phyloP scores from a whole-genome alignment of 35 echinoderm and acorn worm genomes.

The Holothuria glaberrima region DNA sequence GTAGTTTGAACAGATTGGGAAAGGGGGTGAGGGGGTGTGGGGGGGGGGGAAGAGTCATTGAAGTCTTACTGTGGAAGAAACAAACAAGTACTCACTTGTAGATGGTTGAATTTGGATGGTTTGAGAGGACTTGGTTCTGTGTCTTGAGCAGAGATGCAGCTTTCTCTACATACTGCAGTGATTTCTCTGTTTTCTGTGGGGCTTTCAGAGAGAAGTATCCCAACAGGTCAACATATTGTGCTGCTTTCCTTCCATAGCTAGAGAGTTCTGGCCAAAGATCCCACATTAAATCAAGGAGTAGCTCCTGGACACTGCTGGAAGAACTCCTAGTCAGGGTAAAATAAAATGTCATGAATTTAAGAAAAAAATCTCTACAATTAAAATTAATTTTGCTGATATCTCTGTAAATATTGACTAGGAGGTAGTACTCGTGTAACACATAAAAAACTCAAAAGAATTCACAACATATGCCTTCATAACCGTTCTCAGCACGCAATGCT shows the following conservation, averaged over 20 bases:
- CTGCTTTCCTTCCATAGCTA: slow-evolving; percentile 88
- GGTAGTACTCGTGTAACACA: too few relatives aligned
- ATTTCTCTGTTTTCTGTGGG: slow-evolving; percentile 83
- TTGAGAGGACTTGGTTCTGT: slow-evolving; percentile 89
- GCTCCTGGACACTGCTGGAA: slow-evolving; percentile 71
- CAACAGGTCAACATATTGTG: slow-evolving; percentile 96
- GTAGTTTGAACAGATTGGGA: too few relatives aligned
- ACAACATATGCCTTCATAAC: too few relatives aligned
- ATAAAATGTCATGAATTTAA: not conserved
- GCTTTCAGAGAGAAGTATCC: slow-evolving; percentile 98
- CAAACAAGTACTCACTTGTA: slow-evolving; percentile 77
- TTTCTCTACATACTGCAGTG: slow-evolving; percentile 94
- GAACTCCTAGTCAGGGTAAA: slow-evolving; percentile 66
- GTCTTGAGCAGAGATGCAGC: slow-evolving; percentile 88
- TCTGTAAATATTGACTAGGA: too few relatives aligned
- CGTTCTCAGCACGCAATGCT: too few relatives aligned
- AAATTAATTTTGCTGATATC: too few relatives aligned
- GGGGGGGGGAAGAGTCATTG: too few relatives aligned
- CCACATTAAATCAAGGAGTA: slow-evolving; percentile 95
- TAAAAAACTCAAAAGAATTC: too few relatives aligned
- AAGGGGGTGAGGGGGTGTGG: too few relatives aligned
- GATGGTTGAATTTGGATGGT: slow-evolving; percentile 98
- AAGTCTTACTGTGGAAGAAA: too few relatives aligned
- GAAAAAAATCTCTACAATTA: not conserved
- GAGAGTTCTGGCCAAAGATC: slow-evolving; percentile 96